Evolutionary conservation across 2,888 invertebrate species (phyloP).

Genomic region (Aporophyla lueneburgensis): DNA sequence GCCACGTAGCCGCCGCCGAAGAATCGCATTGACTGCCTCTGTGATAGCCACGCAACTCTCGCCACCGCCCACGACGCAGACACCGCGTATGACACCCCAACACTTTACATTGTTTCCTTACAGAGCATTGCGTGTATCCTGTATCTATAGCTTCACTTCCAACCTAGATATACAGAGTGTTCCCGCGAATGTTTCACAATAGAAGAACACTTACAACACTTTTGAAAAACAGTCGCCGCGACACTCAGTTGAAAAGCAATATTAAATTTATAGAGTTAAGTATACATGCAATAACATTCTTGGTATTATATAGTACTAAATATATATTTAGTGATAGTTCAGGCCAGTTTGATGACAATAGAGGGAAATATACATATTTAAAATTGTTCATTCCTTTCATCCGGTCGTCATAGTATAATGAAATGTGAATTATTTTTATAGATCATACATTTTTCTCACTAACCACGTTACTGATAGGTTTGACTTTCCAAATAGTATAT

Average conservation of each 20-base stretch:
- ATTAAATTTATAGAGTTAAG: constrained; percentile 64
- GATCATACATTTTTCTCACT: constrained; percentile 54
- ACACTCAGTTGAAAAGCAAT: constrained; percentile 67
- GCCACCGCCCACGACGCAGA: constrained; percentile 27
- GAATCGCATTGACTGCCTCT: constrained; percentile 88
- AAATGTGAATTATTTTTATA: constrained; percentile 68
- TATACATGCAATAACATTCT: constrained; percentile 71
- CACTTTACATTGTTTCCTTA: constrained; percentile 33
- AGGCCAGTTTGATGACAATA: constrained; percentile 85
- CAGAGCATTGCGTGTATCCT: constrained; percentile 54
- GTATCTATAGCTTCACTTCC: constrained; percentile 55
- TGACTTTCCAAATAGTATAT: constrained; percentile 31
- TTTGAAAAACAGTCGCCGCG: constrained; percentile 67
- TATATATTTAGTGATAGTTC: constrained; percentile 79
- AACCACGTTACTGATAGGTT: constrained; percentile 44
- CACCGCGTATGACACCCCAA: constrained; percentile 46
- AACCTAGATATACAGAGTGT: constrained; percentile 59
- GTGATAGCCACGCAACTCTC: constrained; percentile 66
- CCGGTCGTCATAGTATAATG: constrained; percentile 55
- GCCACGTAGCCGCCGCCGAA: constrained; percentile 92
- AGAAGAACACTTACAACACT: constrained; percentile 47
- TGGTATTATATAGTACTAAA: constrained; percentile 71
- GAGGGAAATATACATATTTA: constrained; percentile 61
- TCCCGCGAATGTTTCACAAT: constrained; percentile 67
- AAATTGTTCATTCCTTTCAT: constrained; percentile 61